A percentile compares a stretch with the other conserved stretches of the same genome.
Evolutionary conservation across 2,888 invertebrate species (phyloP).

Genomic region (Stratiomys singularior): DNA sequence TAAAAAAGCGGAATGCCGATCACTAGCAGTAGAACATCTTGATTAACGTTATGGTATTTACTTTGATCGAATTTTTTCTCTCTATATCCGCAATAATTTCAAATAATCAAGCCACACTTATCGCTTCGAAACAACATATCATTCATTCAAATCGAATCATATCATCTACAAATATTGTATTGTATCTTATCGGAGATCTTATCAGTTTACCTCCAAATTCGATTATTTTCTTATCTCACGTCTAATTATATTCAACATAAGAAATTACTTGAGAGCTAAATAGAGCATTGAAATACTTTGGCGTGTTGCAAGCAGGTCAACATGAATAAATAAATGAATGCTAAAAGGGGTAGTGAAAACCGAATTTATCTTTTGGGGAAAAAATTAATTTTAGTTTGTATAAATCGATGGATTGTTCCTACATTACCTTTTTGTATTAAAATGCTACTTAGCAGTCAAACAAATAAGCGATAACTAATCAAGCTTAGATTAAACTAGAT

Average conservation of each 20-base stretch:
- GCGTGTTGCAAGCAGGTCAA: background rate
- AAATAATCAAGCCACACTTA: background rate
- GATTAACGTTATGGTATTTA: slow-evolving; percentile 30
- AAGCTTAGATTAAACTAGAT: too few species aligned
- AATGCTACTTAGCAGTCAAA: too few species aligned
- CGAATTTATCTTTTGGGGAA: too few species aligned
- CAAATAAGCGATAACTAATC: too few species aligned
- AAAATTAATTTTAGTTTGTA: too few species aligned
- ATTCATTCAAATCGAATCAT: background rate
- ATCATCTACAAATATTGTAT: slow-evolving; percentile 8
- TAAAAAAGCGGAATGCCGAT: slow-evolving; percentile 7
- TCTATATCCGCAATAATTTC: background rate
- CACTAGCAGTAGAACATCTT: slow-evolving; percentile 30
- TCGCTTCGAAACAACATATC: background rate
- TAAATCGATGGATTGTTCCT: too few species aligned
- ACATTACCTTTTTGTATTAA: too few species aligned
- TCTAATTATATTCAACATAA: slow-evolving; percentile 30
- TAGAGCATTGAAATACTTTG: background rate
- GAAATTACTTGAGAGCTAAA: background rate
- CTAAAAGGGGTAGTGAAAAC: background rate
- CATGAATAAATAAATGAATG: slow-evolving; percentile 11
- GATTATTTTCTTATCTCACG: slow-evolving; percentile 27
- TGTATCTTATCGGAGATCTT: slow-evolving; percentile 32
- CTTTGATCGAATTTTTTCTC: slow-evolving; percentile 16
- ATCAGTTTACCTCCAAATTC: slow-evolving; percentile 33